Percentiles rank a stretch among this genome's conserved stretches.
Evolutionary conservation across 2,797 vertebrate genomes (phyloP).

Genomic region (Sphenopsis melanotis): DNA sequence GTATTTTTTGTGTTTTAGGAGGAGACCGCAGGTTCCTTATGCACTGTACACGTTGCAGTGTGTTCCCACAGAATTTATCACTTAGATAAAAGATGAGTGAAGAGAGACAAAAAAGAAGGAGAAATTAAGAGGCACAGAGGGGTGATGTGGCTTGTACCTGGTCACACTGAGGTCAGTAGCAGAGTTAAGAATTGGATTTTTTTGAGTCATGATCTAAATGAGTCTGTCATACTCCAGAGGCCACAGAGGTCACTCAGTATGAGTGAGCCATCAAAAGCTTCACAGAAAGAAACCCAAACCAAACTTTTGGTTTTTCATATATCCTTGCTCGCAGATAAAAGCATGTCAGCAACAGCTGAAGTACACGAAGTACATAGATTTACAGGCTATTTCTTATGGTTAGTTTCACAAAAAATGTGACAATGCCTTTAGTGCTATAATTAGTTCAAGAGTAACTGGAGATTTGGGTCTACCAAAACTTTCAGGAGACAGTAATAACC

Average conservation of each 20-base stretch:
- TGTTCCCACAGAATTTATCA: background rate
- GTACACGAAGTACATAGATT: background rate
- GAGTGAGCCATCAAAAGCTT: background rate
- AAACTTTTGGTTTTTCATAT: background rate
- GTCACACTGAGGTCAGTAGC: slow-evolving; percentile 3
- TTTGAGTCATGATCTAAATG: background rate
- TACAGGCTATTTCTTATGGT: background rate
- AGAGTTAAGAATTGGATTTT: background rate
- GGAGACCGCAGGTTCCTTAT: background rate
- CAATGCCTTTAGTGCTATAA: background rate
- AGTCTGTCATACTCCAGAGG: background rate
- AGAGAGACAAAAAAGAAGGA: slow-evolving; percentile 5
- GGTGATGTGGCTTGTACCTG: background rate
- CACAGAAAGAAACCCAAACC: background rate
- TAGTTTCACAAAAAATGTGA: background rate
- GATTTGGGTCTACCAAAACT: background rate
- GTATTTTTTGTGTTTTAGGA: background rate
- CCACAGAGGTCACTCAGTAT: background rate
- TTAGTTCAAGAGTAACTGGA: background rate
- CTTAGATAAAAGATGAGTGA: slow-evolving; percentile 20
- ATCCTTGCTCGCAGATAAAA: background rate
- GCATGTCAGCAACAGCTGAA: background rate
- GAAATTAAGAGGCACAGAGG: slow-evolving; percentile 3
- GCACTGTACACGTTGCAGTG: background rate
- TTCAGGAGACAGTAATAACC: background rate